Base-by-base conservation (phyloP, 2,888 invertebrate genomes). In the Ypsolopha sequella region DNA sequence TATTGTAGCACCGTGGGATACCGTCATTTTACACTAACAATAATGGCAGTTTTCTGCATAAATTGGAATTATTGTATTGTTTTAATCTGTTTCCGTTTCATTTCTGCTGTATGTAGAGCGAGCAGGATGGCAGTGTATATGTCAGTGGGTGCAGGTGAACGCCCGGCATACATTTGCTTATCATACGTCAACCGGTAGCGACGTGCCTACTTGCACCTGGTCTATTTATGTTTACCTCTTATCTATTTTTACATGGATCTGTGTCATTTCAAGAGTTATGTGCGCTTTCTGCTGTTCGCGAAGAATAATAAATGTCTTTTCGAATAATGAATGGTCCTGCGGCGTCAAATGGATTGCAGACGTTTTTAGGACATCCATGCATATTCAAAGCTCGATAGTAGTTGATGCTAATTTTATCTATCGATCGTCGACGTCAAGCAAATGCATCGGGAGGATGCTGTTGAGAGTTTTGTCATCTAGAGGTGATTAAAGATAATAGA, bases 111-210 rank as follows among this genome's bases (percentile, higher is more conserved):
- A 7, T 47, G 36, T 10, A 46, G 11, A 41, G 41, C 6, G 13
- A 46, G 8, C 13, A 36, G 71, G 75, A 80, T 56, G 64, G 60
- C 8, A 8, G 58, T 24, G 61, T 68, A 66, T 75, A 70, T 79
- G 78, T 80, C 74, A 79, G 75, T 78, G 76, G 79, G 77, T 65
- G 75, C 38, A 73, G 85, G 82, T 85, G 79, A 84, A 84, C 70
- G 85, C 68, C 80, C 84, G 80, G 68, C 82, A 80, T 68, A 85
- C 79, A 82, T 85, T 81, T 69, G 69, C 74, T 81, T 84, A 85
- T 85, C 82, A 85, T 41, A 68, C 63, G 69, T 61, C 65, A 68
- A 69, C 73, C 78, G 73, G 75, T 75, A 74, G 74, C 76, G 73
- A 75, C 73, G 78, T 66, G 58, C 65, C 64, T 63, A 45, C 46